These are phyloP conservation scores for Lota lota DNA, from an alignment of 2,113 vertebrate species.

Conservation along the genomic window DNA sequence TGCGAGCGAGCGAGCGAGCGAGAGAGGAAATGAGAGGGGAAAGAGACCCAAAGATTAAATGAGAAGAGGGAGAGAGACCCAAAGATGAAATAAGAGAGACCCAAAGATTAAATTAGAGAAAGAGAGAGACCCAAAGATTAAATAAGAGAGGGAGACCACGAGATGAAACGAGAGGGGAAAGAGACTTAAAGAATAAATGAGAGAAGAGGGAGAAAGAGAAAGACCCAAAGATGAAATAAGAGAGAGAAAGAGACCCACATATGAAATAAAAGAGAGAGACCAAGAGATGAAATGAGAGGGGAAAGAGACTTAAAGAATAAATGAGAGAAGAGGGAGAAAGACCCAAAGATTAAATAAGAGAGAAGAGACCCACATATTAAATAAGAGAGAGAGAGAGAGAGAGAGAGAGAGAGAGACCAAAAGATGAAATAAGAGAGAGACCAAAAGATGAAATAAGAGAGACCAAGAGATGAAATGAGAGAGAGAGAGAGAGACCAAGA, in stretches of 20 bases:
- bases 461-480: neutral
- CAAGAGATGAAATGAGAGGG: neutral
- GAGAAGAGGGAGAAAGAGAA: neutral
- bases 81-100: neutral
- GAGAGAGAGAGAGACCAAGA: too few relatives aligned
- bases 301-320: neutral
- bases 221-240: neutral
- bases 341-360: neutral
- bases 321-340: neutral
- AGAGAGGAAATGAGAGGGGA: neutral
- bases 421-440: too few relatives aligned
- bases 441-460: neutral
- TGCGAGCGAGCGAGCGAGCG: slow-evolving; percentile 45
- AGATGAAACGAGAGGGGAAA: neutral
- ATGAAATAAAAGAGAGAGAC: slow-evolving; percentile 1
- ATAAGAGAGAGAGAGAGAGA: slow-evolving; percentile 3
- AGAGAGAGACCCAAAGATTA: neutral
- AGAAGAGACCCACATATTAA: neutral
- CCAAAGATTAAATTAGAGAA: too few relatives aligned
- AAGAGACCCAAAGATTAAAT: too few relatives aligned
- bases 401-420: neutral
- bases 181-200: neutral
- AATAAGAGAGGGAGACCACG: slow-evolving; percentile 4
- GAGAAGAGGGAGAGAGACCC: neutral
- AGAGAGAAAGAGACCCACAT: neutral